Percentiles rank a stretch among this genome's conserved stretches.
phyloP scores from a whole-genome alignment of 2,113 vertebrate species.

The Panurus biarmicus region DNA sequence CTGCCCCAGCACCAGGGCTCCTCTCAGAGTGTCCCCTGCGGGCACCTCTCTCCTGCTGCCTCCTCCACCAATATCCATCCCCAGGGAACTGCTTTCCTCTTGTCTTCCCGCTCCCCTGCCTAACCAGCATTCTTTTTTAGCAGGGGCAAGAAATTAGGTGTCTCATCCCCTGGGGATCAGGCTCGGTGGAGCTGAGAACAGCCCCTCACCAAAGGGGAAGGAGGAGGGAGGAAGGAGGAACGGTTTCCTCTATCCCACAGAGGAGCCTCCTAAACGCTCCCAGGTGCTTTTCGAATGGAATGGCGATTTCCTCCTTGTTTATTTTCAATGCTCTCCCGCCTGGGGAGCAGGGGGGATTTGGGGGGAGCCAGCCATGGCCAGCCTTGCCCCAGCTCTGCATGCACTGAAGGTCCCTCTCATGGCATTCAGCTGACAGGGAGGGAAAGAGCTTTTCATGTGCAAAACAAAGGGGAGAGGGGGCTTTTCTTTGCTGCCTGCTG shows the following conservation, averaged over 20 bases:
- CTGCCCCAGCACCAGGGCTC: background rate
- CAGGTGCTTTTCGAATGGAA: background rate
- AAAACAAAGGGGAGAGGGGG: background rate
- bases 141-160: background rate
- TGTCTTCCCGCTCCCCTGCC: background rate
- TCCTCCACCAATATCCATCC: background rate
- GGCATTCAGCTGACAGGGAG: background rate
- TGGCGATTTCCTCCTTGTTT: background rate
- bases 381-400: background rate
- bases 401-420: background rate
- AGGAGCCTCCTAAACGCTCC: background rate
- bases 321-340: background rate
- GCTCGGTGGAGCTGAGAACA: background rate
- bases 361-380: background rate
- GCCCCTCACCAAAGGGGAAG: background rate
- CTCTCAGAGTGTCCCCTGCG: background rate
- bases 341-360: background rate
- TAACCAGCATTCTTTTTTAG: background rate
- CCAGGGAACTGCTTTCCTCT: background rate
- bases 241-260: background rate
- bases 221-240: background rate
- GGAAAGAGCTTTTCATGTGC: background rate
- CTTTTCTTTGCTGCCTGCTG: background rate
- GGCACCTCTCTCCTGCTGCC: background rate
- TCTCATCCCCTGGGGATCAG: background rate